phyloP scores from a whole-genome alignment of 2,797 vertebrate genomes.

The Catharus ustulatus region DNA sequence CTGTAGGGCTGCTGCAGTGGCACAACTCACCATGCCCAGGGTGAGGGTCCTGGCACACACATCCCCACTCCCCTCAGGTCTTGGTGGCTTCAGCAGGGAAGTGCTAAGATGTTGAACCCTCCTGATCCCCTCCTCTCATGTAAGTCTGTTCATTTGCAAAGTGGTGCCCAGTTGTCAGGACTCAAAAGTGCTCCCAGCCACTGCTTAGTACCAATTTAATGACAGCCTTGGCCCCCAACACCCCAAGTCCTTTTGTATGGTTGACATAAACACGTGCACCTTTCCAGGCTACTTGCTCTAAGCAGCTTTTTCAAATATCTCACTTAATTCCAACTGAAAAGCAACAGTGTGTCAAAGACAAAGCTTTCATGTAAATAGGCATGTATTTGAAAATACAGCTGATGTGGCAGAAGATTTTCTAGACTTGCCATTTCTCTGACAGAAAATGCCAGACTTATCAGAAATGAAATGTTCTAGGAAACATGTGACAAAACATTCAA shows the following conservation, averaged over 20 bases:
- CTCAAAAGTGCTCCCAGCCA: background rate
- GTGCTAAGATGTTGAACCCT: background rate
- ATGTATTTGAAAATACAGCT: background rate
- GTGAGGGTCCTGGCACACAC: background rate
- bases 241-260: background rate
- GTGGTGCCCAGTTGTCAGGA: accelerated
- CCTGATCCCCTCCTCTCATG: background rate
- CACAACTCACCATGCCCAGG: background rate
- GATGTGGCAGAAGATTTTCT: background rate
- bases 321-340: slow-evolving; percentile 17
- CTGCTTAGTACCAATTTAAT: background rate
- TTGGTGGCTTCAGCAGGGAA: background rate
- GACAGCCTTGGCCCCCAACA: background rate
- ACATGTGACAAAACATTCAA: background rate
- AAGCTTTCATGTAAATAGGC: background rate
- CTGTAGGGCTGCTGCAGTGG: accelerated
- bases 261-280: background rate
- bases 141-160: background rate
- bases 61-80: background rate
- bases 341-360: background rate
- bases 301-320: background rate
- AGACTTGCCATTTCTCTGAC: slow-evolving; percentile 1
- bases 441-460: background rate
- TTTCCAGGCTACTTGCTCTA: background rate
- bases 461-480: background rate